These are phyloP conservation scores for Notechis scutatus DNA, from an alignment of 2,113 vertebrate genomes.

Conservation along the genomic window DNA sequence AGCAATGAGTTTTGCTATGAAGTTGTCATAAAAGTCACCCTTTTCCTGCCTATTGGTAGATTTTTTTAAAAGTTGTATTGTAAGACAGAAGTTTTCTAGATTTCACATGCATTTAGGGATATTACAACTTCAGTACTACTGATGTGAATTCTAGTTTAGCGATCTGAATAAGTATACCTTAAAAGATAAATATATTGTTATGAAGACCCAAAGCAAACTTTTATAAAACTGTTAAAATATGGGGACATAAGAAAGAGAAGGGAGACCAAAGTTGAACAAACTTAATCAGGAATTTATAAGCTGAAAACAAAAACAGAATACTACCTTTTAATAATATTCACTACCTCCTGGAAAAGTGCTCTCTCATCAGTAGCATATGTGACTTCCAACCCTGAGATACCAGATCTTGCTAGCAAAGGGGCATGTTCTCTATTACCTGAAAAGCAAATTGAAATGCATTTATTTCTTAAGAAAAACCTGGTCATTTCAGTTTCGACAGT, in stretches of 20 bases:
- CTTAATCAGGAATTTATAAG: constrained; percentile 55
- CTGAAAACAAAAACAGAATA: constrained; percentile 63
- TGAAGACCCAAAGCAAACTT: constrained; percentile 58
- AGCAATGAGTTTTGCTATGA: constrained; percentile 1
- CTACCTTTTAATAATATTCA: constrained; percentile 86
- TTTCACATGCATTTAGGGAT: constrained; percentile 31
- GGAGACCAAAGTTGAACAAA: constrained; percentile 49
- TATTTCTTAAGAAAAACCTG: constrained; percentile 52
- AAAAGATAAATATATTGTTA: constrained; percentile 51
- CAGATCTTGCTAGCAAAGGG: constrained; percentile 91
- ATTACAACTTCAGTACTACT: constrained; percentile 29
- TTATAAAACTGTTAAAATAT: constrained; percentile 55
- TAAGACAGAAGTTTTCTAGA: neutral
- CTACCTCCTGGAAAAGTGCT: constrained; percentile 88
- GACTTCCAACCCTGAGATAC: constrained; percentile 87
- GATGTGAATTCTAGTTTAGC: constrained; percentile 38
- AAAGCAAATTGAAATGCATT: constrained; percentile 58
- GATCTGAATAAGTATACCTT: constrained; percentile 48
- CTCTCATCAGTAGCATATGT: constrained; percentile 89
- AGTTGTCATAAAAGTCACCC: constrained; percentile 19
- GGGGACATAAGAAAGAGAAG: constrained; percentile 43
- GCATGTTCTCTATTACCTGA: constrained; percentile 78
- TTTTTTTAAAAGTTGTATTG: constrained; percentile 23
- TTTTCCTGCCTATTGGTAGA: neutral
- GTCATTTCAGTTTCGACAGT: constrained; percentile 13